Conservation (phyloP, 2,888 invertebrate species). For the Nemurella pictetii region DNA sequence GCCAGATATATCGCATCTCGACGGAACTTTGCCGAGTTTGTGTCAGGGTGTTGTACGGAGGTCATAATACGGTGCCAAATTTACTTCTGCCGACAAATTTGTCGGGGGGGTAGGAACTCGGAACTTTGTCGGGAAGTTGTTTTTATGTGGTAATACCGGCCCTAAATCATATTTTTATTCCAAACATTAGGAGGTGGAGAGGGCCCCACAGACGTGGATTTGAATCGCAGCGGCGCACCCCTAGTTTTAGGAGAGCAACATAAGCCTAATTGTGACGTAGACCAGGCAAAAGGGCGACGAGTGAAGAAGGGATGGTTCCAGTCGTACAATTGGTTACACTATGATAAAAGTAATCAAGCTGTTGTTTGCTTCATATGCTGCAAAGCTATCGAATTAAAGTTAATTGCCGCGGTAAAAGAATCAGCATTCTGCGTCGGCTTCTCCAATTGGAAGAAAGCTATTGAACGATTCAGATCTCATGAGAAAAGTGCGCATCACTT, state of each 20-base stretch:
- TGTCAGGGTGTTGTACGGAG: too few relatives aligned
- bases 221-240: neutral
- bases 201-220: too few relatives aligned
- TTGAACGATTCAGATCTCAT: neutral
- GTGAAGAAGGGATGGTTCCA: neutral
- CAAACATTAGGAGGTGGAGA: too few relatives aligned
- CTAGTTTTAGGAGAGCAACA: neutral
- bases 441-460: slow-evolving; percentile 5
- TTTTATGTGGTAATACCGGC: too few relatives aligned
- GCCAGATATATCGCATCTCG: too few relatives aligned
- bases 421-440: slow-evolving; percentile 1
- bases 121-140: too few relatives aligned
- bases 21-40: too few relatives aligned
- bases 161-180: too few relatives aligned
- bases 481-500: neutral
- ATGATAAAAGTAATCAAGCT: neutral
- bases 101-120: too few relatives aligned
- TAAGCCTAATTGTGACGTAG: neutral
- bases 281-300: neutral
- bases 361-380: slow-evolving; percentile 29
- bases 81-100: too few relatives aligned
- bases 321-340: slow-evolving; percentile 15
- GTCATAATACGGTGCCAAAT: too few relatives aligned
- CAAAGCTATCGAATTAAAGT: slow-evolving; percentile 4
- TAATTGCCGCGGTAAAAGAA: neutral